Percentiles rank a stretch among this genome's conserved stretches.
These are phyloP conservation scores for Desoria tigrina DNA, from an alignment of 2,888 invertebrate species.

Conservation along the genomic window DNA sequence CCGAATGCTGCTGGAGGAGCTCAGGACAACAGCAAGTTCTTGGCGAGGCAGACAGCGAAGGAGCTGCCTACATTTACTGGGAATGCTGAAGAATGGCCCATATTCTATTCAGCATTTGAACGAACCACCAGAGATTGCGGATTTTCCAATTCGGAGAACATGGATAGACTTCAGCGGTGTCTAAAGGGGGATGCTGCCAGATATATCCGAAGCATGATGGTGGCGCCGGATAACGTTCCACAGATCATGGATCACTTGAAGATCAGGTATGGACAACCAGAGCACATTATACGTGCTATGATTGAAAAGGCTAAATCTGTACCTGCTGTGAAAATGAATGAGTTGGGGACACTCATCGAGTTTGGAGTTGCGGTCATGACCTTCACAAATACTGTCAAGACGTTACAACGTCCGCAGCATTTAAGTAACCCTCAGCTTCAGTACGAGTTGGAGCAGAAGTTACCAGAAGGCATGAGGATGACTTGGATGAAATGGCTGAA, in stretches of 20 bases:
- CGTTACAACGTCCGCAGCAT: not conserved
- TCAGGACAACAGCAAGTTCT: not conserved
- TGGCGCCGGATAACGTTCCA: not conserved
- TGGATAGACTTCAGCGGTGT: not conserved
- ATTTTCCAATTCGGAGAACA: not conserved
- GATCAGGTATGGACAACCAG: not conserved
- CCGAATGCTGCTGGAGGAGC: not conserved
- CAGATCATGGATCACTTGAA: not conserved
- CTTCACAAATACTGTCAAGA: not conserved
- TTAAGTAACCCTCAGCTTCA: not conserved
- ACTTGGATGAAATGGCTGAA: too few species aligned
- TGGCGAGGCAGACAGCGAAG: not conserved
- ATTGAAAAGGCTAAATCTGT: not conserved
- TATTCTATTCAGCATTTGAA: not conserved
- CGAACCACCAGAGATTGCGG: not conserved
- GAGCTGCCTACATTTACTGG: slow-evolving; percentile 8
- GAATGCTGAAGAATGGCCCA: slow-evolving; percentile 10
- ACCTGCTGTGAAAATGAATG: not conserved
- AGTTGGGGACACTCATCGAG: not conserved
- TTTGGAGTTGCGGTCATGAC: not conserved
- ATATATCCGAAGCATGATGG: not conserved
- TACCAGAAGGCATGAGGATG: too few species aligned
- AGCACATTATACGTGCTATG: not conserved
- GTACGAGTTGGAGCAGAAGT: not conserved
- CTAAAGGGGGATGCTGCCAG: slow-evolving; percentile 6